These are phyloP conservation scores for Allacma fusca DNA, from an alignment of 2,888 invertebrate genomes.

Conservation along the genomic window DNA sequence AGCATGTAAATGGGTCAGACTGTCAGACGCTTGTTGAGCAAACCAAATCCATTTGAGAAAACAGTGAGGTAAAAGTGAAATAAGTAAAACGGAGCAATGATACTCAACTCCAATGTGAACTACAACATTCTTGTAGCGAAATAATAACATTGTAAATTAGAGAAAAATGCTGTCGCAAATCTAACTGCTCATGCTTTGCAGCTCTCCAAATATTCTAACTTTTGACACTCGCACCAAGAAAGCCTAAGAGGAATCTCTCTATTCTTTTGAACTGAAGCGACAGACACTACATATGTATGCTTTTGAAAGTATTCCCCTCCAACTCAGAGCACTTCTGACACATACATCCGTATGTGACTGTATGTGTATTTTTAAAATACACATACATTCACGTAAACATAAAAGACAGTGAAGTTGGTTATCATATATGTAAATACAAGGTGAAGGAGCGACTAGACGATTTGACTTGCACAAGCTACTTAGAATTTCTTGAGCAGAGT, in stretches of 20 bases:
- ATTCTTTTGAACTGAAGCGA: conserved; percentile 37
- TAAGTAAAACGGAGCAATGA: conserved; percentile 14
- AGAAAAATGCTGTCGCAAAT: conserved; percentile 22
- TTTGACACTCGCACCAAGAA: conserved; percentile 12
- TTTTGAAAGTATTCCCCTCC: too few species aligned
- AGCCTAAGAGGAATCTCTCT: neutral
- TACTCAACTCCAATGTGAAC: conserved; percentile 32
- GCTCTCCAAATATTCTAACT: conserved; percentile 22
- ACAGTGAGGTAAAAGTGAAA: conserved; percentile 29
- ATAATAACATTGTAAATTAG: conserved; percentile 35
- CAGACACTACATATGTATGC: neutral
- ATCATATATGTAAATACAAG: neutral
- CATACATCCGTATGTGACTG: too few species aligned
- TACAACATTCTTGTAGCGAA: conserved; percentile 33
- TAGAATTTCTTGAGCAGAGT: neutral
- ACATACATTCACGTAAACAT: neutral
- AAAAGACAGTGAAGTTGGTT: neutral
- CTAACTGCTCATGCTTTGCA: conserved; percentile 33
- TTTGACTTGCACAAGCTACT: neutral
- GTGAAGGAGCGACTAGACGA: neutral
- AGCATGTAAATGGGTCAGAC: too few species aligned
- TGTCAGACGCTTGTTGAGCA: too few species aligned
- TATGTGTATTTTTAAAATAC: neutral
- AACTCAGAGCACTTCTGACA: too few species aligned
- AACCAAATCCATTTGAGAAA: conserved; percentile 63